Evolutionary conservation across 1,140 invertebrate species (phyloP).

Genomic region (Phthorimaea operculella): DNA sequence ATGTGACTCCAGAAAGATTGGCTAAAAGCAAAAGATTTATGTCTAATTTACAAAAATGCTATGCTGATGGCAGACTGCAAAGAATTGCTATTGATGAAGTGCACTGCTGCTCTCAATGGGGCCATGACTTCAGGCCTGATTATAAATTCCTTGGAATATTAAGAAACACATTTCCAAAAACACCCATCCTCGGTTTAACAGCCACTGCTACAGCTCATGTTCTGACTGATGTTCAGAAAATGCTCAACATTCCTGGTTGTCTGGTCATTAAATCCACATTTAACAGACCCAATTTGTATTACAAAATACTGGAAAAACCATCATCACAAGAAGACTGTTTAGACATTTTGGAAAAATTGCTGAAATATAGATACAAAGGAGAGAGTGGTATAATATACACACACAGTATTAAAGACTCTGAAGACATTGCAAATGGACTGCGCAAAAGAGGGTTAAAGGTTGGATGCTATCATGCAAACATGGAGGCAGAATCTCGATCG

Average conservation of each 20-base stretch:
- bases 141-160: constrained; percentile 91
- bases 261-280: constrained; percentile 87
- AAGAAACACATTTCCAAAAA: constrained; percentile 82
- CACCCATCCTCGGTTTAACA: constrained; percentile 91
- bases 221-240: constrained; percentile 88
- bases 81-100: constrained; percentile 95
- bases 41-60: constrained; percentile 86
- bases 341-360: constrained; percentile 70
- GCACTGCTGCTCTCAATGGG: constrained; percentile 96
- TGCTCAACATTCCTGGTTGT: constrained; percentile 83
- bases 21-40: constrained; percentile 91
- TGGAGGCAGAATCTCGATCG: constrained; percentile 75
- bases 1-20: constrained; percentile 94
- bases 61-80: constrained; percentile 76
- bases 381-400: constrained; percentile 92
- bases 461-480: constrained; percentile 84
- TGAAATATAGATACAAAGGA: constrained; percentile 72
- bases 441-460: constrained; percentile 73
- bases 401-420: constrained; percentile 88
- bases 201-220: constrained; percentile 90
- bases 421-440: constrained; percentile 79
- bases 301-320: constrained; percentile 79
- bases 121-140: constrained; percentile 93
- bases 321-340: constrained; percentile 68
- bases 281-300: constrained; percentile 91